These are phyloP conservation scores for Cercopithecus hamlyni DNA, from an alignment of 2,797 vertebrate species.

Conservation along the genomic window DNA sequence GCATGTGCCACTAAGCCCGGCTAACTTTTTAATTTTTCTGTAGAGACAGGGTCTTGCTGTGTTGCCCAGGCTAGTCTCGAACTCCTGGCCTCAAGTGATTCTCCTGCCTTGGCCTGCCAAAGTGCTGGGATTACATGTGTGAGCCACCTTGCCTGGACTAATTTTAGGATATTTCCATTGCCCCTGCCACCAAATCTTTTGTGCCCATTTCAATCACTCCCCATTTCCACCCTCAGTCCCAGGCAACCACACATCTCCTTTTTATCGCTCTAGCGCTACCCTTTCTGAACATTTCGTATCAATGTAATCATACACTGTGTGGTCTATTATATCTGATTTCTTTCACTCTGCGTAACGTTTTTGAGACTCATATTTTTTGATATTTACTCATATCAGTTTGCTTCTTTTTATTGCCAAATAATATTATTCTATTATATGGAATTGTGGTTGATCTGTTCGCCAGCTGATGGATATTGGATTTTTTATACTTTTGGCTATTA, in stretches of 20 bases:
- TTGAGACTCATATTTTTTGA: background rate
- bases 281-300: background rate
- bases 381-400: accelerated
- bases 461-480: background rate
- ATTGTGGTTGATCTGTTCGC: background rate
- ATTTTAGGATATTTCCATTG: slow-evolving; percentile 5
- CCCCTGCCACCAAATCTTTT: background rate
- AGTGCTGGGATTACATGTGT: background rate
- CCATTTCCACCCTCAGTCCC: background rate
- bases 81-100: background rate
- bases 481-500: background rate
- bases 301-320: background rate
- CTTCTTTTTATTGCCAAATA: background rate
- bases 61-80: background rate
- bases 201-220: background rate
- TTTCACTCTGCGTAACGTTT: background rate
- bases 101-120: background rate
- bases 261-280: background rate
- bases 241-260: background rate
- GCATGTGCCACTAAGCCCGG: accelerated
- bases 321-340: background rate
- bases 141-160: background rate
- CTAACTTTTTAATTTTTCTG: background rate
- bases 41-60: background rate
- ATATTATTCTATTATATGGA: background rate